Percentiles rank a stretch among this genome's conserved stretches.
phyloP scores from a whole-genome alignment of 2,888 invertebrate species.

The Orthosia gothica region DNA sequence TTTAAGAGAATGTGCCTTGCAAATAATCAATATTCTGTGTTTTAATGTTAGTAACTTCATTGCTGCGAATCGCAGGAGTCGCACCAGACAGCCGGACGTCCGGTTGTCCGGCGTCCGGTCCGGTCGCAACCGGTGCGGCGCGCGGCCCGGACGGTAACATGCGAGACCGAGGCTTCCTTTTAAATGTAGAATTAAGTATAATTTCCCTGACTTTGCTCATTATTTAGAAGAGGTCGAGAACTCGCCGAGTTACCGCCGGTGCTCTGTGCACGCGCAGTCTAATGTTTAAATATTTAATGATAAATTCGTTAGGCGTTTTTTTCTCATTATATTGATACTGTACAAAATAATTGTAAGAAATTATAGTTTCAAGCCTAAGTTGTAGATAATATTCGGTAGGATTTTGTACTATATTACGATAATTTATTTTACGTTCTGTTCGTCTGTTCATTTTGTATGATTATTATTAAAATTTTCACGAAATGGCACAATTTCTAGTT shows the following conservation, averaged over 20 bases:
- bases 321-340: slow-evolving; percentile 83
- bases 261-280: slow-evolving; percentile 72
- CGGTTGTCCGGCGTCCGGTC: slow-evolving; percentile 13
- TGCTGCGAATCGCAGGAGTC: slow-evolving; percentile 79
- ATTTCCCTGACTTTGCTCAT: slow-evolving; percentile 54
- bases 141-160: slow-evolving; percentile 74
- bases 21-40: slow-evolving; percentile 91
- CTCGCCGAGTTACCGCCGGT: slow-evolving; percentile 66
- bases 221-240: slow-evolving; percentile 38
- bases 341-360: slow-evolving; percentile 88
- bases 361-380: slow-evolving; percentile 77
- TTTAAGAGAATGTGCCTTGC: slow-evolving; percentile 91
- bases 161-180: slow-evolving; percentile 62
- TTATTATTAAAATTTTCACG: slow-evolving; percentile 76
- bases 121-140: neutral
- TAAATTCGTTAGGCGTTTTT: slow-evolving; percentile 80
- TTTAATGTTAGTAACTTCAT: slow-evolving; percentile 88
- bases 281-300: slow-evolving; percentile 76
- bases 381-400: slow-evolving; percentile 83
- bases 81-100: slow-evolving; percentile 55
- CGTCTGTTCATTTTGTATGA: slow-evolving; percentile 69
- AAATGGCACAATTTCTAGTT: slow-evolving; percentile 88
- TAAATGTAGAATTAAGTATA: slow-evolving; percentile 52
- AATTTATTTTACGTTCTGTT: slow-evolving; percentile 65
- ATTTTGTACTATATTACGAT: slow-evolving; percentile 69